Conservation (phyloP, 2,113 vertebrate genomes). For the Paratilapia polleni region DNA sequence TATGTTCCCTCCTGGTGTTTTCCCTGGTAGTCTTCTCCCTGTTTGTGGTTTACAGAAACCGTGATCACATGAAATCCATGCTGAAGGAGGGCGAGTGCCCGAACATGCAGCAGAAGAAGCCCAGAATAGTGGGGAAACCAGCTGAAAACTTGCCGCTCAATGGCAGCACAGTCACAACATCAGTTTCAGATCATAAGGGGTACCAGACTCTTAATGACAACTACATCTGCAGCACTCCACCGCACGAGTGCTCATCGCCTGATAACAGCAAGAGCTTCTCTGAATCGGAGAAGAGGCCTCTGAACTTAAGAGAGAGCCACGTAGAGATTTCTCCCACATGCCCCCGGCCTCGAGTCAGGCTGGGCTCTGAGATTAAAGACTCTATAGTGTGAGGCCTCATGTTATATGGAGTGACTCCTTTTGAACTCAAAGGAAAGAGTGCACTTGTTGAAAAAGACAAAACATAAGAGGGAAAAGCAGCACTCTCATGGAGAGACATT, state of each 20-base stretch:
- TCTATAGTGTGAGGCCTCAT: conserved; percentile 88
- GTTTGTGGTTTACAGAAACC: conserved; percentile 88
- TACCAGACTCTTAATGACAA: conserved; percentile 94
- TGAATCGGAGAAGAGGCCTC: conserved; percentile 87
- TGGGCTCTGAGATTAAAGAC: conserved; percentile 96
- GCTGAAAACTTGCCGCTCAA: conserved; percentile 91
- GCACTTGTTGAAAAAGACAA: conserved; percentile 57
- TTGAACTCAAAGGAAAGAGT: conserved; percentile 42
- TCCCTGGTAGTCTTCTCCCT: conserved; percentile 82
- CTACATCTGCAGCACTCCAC: conserved; percentile 84
- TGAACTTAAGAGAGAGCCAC: conserved; percentile 86
- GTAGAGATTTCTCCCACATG: conserved; percentile 89
- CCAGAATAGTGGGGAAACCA: conserved; percentile 78
- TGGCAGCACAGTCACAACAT: conserved; percentile 79
- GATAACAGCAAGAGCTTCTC: conserved; percentile 84
- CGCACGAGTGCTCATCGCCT: conserved; percentile 82
- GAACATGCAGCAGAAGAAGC: conserved; percentile 84
- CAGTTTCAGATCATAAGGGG: conserved; percentile 88
- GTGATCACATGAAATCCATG: conserved; percentile 87
- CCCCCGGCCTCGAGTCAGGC: conserved; percentile 90
- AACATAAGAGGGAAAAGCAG: conserved; percentile 34
- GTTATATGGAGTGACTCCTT: conserved; percentile 29
- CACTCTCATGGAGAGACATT: conserved; percentile 57
- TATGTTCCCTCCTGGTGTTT: conserved; percentile 85
- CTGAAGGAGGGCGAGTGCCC: conserved; percentile 86